Evolutionary conservation across 2,888 invertebrate genomes (phyloP), one percentile per base, ranked within the genome.

Genomic region (Eueremaeus valkanovi): DNA sequence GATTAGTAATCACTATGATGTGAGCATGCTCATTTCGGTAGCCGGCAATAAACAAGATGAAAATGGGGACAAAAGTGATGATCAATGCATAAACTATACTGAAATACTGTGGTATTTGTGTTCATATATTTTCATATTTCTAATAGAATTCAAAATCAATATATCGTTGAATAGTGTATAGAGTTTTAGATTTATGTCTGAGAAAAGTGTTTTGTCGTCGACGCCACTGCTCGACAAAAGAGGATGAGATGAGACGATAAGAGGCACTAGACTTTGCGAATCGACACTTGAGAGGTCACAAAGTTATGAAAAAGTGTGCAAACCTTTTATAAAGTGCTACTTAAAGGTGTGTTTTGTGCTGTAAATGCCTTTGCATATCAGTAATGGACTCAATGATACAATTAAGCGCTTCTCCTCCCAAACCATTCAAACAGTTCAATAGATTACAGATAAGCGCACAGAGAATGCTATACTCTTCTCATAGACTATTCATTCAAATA

Each of bases 391-490:
- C 36, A 66, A 66, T 66, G 36, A 66, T 36, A 66, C 66, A 66
- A 66, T 66, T 66, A 66, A 36, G 66, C 21, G 21, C 66, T 66
- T 36, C 66, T 66, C 66, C 66, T 66, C 66, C 66, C 66, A 66
- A 36, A 66, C 66, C 36, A 66, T 66, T 66, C 29, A 40, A n/a
- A 18, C 36, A 13, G 36, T 36, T 29, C 3, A 66, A 66, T 36
- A 36, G 66, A 31, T 36, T 16, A 63, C 18, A 63, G 63, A 66
- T 66, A 66, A 66, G 29, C 3, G n/a, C n/a, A n/a, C n/a, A 66
- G n/a, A 1, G n/a, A 29, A 29, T 33, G 36, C 11, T 16, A 33
- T 8, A 31, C 36, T 21, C 31, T 61, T 61, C 18, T 61, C 31
- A 45, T 51, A n/a, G 8, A 29, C 21, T 36, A 31, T 36, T 66